Evolutionary conservation across 2,888 invertebrate species (phyloP), one percentile per base, ranked within the genome.

Genomic region (Abscondita cerata): DNA sequence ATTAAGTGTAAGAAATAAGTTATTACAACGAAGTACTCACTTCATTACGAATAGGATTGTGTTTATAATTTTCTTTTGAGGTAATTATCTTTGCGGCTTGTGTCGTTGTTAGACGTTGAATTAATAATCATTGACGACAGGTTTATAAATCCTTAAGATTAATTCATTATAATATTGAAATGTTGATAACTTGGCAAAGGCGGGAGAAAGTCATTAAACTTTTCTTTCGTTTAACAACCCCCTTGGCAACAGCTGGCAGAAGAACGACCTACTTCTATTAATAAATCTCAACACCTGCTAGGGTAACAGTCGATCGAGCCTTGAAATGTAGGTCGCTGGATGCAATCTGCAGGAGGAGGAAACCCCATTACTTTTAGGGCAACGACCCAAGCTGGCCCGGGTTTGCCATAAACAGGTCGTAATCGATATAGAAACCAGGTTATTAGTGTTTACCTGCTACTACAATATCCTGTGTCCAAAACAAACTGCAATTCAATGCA

Each of bases 241-340:
- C 25, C 44, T 18, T 44, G 11, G 18, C 34, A 51, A 52, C 19
- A 52, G 41, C 36, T 52, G 19, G 38, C 36, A 40, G 13, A 36
- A 52, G 18, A 50, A 44, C 16, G 40, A 47, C 55, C 60, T 25
- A 61, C 56, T 56, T 66, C 55, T 25, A 41, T 25, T 19, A 34
- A 52, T 58, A 53, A 55, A 51, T 47, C 59, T 57, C 52, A 63
- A 65, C 66, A 66, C 67, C 69, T 68, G 61, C 59, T 52, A 59
- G 64, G 63, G 52, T 55, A 67, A 67, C 64, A 76, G 76, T 78
- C 78, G 76, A 78, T 78, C 76, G 75, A 78, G 78, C 78, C 73
- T 77, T 76, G 76, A 77, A 76, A 78, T 73, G 74, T 78, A 72
- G 78, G 78, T 77, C 78, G 75, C 75, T 69, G 73, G 75, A 73